Evolutionary conservation across 2,888 invertebrate genomes (phyloP), one percentile per base, ranked within the genome.

Genomic region (Hypena proboscidalis): DNA sequence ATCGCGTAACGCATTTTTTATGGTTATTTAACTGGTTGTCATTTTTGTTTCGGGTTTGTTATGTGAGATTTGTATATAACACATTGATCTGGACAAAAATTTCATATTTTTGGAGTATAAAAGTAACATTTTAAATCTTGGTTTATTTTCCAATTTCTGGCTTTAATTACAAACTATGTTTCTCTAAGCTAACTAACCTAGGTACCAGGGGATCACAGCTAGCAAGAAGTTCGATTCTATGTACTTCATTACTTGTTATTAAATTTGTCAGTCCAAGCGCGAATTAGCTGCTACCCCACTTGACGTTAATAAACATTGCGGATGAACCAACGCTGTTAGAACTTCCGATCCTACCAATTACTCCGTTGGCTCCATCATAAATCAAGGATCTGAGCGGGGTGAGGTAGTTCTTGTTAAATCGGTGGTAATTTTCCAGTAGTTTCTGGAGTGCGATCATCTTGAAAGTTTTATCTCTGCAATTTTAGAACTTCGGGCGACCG

Each of bases 271-370:
- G 74, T 83, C 75, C 69, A 60, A 49, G 65, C 64, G 67, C 73
- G 70, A 83, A 83, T 85, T 83, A 85, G 74, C 74, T 67, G 75
- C 74, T 74, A 65, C 49, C 56, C 59, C 60, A 72, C 73, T 77
- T 77, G 80, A 83, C 83, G 70, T 69, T 83, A 82, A 83, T 79
- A 82, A 79, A 81, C 80, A 78, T 73, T 58, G 64, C 50, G 56
- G 55, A 58, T 45, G 39, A 34, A 58, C 66, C 81, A 74, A 72
- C 43, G 21, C 14, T 34, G 26, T 41, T 32, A 52, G 61, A 74
- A 58, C 54, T 66, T 41, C 17, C 48, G 44, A 57, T 55, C 59
- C 37, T 40, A 23, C 38, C 53, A 42, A 46, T 40, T 29, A 52
- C 45, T 49, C 48, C 52, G 38, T 43, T 43, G 29, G 11, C 40